Base-by-base conservation (phyloP, 2,888 invertebrate genomes). In the Megastigmus dorsalis region DNA sequence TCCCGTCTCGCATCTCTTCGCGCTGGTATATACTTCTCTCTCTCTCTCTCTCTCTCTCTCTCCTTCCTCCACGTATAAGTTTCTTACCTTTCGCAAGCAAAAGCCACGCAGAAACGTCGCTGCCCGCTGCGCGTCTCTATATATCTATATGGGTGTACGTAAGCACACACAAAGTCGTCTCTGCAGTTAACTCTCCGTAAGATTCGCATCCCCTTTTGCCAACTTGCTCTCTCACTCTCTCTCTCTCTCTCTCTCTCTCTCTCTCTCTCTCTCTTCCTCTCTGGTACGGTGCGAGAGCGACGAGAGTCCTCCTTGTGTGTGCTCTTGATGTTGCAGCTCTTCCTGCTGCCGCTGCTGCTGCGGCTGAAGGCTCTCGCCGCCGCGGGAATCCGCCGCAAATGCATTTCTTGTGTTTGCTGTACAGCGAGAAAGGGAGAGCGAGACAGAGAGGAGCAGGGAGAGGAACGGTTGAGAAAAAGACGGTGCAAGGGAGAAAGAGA, bases 321-420 rank as follows among this genome's bases (percentile, higher is more conserved):
- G 30, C 63, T 60, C 63, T 52, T 63, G 54, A 45, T 70, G 62
- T 50, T 33, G 43, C 52, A 36, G n/a, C 26, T n/a, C 20, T 28
- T 66, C 72, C 48, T 50, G 66, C 50, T 57, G 62, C 59, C 45
- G 43, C 52, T 45, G n/a, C 26, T n/a, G 28, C 38, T 66, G 74
- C 48, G 55, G 66, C 50, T 57, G 72, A 69, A 70, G 70, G 68
- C 70, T 72, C 68, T 72, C 68, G 77, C 77, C 66, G 73, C 72
- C 67, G 78, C 72, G 75, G 75, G 71, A 70, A 75, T 77, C 77
- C 77, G 79, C 82, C 80, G 86, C 83, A 87, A 87, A 87, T 86
- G 86, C 86, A 83, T 86, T 87, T 86, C 86, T 86, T 85, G 85
- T 86, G 86, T 86, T 84, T 82, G 82, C 81, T 82, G 75, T 77